Conservation (phyloP, 2,113 vertebrate genomes). For the Brachyhypopomus occidentalis region DNA sequence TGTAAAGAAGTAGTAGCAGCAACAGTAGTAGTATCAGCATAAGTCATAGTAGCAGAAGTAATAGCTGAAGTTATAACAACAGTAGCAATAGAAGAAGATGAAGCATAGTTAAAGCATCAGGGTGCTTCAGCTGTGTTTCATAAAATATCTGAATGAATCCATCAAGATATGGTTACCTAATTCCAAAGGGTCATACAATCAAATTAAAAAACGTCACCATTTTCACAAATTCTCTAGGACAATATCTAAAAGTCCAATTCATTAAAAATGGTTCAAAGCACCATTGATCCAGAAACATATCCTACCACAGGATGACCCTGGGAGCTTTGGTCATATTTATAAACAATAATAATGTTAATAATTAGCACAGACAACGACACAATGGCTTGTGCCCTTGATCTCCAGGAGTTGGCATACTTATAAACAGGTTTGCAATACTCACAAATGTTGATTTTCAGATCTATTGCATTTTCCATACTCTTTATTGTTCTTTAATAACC, state of each 20-base stretch:
- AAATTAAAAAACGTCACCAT: too few species aligned
- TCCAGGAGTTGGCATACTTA: neutral
- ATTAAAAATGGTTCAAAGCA: too few species aligned
- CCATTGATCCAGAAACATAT: too few species aligned
- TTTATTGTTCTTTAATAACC: neutral
- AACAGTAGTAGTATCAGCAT: too few species aligned
- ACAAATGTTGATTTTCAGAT: neutral
- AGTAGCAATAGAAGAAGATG: too few species aligned
- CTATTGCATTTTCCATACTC: neutral
- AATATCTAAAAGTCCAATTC: neutral
- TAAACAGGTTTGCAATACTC: slow-evolving; percentile 2
- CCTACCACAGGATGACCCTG: neutral
- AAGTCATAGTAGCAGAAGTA: neutral
- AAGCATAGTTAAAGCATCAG: too few species aligned
- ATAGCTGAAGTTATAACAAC: too few species aligned
- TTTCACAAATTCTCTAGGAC: neutral
- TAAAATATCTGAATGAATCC: neutral
- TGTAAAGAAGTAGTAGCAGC: neutral
- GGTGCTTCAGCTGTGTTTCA: neutral
- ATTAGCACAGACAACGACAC: neutral
- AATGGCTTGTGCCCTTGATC: neutral
- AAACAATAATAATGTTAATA: neutral
- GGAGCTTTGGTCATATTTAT: neutral
- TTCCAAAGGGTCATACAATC: too few species aligned
- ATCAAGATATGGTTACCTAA: neutral